phyloP scores from a whole-genome alignment of 2,888 invertebrate species.

The Drosophila koepferae region DNA sequence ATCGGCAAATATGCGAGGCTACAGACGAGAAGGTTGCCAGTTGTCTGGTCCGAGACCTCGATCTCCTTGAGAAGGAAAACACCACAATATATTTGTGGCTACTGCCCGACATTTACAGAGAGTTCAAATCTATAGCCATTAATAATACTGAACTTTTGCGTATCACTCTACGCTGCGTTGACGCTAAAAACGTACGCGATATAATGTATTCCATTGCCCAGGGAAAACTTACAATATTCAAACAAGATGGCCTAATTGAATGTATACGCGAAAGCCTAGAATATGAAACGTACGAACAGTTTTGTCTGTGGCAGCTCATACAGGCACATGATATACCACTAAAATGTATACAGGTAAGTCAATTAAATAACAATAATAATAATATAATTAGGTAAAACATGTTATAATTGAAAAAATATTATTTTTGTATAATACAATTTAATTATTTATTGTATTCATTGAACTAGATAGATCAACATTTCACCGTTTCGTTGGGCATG shows the following conservation, averaged over 20 bases:
- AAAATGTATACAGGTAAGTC: slow-evolving; percentile 89
- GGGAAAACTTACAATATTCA: slow-evolving; percentile 93
- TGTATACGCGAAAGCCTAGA: slow-evolving; percentile 93
- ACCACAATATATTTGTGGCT: slow-evolving; percentile 95
- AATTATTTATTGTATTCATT: too few relatives aligned
- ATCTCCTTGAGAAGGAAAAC: slow-evolving; percentile 95
- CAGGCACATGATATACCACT: slow-evolving; percentile 97
- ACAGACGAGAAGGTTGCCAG: slow-evolving; percentile 87
- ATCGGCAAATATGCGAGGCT: slow-evolving; percentile 94
- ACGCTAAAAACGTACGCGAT: slow-evolving; percentile 95
- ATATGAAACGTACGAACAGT: slow-evolving; percentile 99
- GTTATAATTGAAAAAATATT: too few relatives aligned
- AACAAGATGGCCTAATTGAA: slow-evolving; percentile 90
- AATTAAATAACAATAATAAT: background rate
- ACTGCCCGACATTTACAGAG: slow-evolving; percentile 96
- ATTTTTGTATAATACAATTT: too few relatives aligned
- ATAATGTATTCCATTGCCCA: slow-evolving; percentile 96
- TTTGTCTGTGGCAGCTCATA: slow-evolving; percentile 98
- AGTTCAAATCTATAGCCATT: slow-evolving; percentile 94
- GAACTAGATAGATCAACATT: too few relatives aligned
- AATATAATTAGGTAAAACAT: background rate
- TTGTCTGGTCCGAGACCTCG: slow-evolving; percentile 89
- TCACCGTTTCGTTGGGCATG: too few relatives aligned
- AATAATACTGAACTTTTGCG: slow-evolving; percentile 95
- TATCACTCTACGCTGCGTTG: slow-evolving; percentile 95